Evolutionary conservation across 2,113 vertebrate genomes (phyloP).

Genomic region (Australoheros scitulus): DNA sequence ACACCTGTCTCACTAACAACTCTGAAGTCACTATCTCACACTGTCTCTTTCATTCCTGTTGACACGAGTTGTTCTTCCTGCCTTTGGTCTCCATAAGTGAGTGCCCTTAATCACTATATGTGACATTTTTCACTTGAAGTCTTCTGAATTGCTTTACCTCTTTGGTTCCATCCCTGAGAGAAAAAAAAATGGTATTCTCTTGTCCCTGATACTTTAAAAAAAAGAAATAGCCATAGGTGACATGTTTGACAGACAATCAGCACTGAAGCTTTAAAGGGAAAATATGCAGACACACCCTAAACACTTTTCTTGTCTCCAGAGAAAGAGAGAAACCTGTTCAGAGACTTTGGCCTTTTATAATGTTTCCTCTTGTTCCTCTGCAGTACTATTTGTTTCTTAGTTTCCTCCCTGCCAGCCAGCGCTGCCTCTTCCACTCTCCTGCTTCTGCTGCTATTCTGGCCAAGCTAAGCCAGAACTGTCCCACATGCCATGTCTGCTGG

Average conservation of each 20-base stretch:
- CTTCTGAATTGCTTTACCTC: slow-evolving; percentile 17
- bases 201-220: background rate
- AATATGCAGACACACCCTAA: background rate
- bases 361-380: slow-evolving; percentile 41
- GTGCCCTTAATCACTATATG: background rate
- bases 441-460: slow-evolving; percentile 41
- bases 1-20: slow-evolving; percentile 22
- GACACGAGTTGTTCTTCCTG: slow-evolving; percentile 16
- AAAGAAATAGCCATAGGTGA: background rate
- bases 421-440: slow-evolving; percentile 43
- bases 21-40: slow-evolving; percentile 5
- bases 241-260: background rate
- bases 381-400: slow-evolving; percentile 44
- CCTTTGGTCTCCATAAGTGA: slow-evolving; percentile 22
- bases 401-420: slow-evolving; percentile 38
- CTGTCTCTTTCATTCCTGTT: slow-evolving; percentile 6
- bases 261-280: background rate
- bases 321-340: slow-evolving; percentile 20
- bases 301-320: background rate
- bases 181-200: background rate
- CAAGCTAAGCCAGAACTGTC: slow-evolving; percentile 59
- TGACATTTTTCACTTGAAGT: slow-evolving; percentile 7
- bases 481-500: slow-evolving; percentile 58
- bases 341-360: slow-evolving; percentile 37
- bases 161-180: background rate